Evolutionary conservation across 2,797 vertebrate species (phyloP).

Genomic region (Danio albolineatus): DNA sequence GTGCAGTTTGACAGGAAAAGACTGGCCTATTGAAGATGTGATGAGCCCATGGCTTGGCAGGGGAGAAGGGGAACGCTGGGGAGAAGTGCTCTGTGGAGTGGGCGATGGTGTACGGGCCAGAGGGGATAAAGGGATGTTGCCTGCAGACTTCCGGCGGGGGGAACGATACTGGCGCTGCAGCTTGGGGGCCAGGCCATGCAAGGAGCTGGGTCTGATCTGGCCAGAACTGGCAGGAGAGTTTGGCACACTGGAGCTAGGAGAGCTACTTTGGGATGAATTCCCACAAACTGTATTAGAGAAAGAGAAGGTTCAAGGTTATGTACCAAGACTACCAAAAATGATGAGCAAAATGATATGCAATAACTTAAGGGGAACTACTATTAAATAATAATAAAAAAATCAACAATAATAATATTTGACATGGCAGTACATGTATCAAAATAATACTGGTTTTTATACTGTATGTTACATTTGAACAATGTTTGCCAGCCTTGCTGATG

Average conservation of each 20-base stretch:
- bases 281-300: slow-evolving; percentile 80
- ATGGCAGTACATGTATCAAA: not conserved
- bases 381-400: not conserved
- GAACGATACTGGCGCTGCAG: slow-evolving; percentile 96
- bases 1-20: slow-evolving; percentile 92
- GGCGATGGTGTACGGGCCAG: slow-evolving; percentile 95
- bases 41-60: slow-evolving; percentile 82
- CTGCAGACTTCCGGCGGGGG: slow-evolving; percentile 92
- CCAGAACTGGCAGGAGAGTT: slow-evolving; percentile 95
- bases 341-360: not conserved
- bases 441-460: not conserved
- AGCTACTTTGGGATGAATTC: slow-evolving; percentile 96
- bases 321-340: slow-evolving; percentile 3
- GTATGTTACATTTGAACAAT: not conserved
- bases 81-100: slow-evolving; percentile 91
- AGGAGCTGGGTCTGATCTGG: slow-evolving; percentile 93
- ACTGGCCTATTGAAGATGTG: slow-evolving; percentile 78
- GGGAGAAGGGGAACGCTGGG: slow-evolving; percentile 92
- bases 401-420: not conserved
- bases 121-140: slow-evolving; percentile 95
- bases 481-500: not conserved
- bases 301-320: slow-evolving; percentile 11
- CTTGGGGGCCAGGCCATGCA: slow-evolving; percentile 94
- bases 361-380: not conserved
- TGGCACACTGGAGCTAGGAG: slow-evolving; percentile 94